A percentile compares a stretch with the other conserved stretches of the same genome.
These are phyloP conservation scores for Dreissena polymorpha DNA, from an alignment of 1,140 invertebrate species.

Conservation along the genomic window DNA sequence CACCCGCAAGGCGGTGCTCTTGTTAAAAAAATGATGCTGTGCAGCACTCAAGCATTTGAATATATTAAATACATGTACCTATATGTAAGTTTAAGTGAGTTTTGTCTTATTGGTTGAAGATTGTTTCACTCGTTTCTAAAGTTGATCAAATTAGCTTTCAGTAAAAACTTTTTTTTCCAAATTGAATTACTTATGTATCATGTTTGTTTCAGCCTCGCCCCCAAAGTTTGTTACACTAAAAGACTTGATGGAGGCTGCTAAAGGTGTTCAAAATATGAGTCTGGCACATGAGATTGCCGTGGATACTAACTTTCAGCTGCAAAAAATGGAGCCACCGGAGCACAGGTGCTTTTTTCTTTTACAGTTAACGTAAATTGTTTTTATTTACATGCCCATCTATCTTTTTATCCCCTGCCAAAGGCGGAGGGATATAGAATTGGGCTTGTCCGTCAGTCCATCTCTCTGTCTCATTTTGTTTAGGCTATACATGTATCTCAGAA, in stretches of 20 bases:
- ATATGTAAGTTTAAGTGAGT: background rate
- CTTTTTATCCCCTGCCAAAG: no score
- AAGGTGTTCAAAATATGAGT: slow-evolving; percentile 95
- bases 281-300: slow-evolving; percentile 97
- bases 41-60: background rate
- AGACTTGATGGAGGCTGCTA: slow-evolving; percentile 93
- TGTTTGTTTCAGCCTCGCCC: slow-evolving; percentile 81
- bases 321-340: slow-evolving; percentile 88
- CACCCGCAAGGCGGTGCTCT: no score
- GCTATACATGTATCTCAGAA: no score
- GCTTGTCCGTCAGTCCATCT: no score
- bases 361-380: no score
- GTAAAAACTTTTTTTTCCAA: background rate
- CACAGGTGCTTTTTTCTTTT: slow-evolving; percentile 82
- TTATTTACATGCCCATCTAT: no score
- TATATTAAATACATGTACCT: background rate
- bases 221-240: slow-evolving; percentile 94
- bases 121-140: background rate
- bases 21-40: no score
- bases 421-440: no score
- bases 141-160: background rate
- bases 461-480: no score
- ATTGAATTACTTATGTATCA: background rate
- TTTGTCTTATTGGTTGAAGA: background rate
- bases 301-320: slow-evolving; percentile 93